Conservation (phyloP, 1,140 invertebrate species). For the Caenorhabditis tropicalis region DNA sequence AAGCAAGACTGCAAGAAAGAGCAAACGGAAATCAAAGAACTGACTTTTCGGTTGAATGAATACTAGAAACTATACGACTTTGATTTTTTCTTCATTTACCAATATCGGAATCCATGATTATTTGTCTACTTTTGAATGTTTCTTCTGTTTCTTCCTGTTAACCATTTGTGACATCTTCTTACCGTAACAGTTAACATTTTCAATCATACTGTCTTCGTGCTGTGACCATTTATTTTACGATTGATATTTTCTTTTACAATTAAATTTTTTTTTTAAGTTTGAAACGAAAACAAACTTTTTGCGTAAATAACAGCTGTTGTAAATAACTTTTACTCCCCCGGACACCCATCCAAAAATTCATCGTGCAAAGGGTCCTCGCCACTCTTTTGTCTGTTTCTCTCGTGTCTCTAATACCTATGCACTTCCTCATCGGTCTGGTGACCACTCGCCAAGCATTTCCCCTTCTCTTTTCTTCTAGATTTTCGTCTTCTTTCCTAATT, state of each 20-base stretch:
- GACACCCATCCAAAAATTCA: conserved; percentile 23
- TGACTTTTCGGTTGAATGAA: background rate
- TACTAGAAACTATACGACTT: background rate
- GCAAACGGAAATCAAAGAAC: background rate
- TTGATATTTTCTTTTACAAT: too few relatives aligned
- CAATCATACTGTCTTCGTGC: too few relatives aligned
- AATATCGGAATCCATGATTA: background rate
- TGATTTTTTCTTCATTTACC: background rate
- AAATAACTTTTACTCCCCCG: background rate
- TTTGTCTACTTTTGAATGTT: background rate
- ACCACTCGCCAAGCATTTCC: background rate
- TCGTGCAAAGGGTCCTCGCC: background rate
- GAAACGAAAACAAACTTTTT: too few relatives aligned
- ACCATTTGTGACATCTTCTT: too few relatives aligned
- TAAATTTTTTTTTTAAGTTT: too few relatives aligned
- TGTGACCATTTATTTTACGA: too few relatives aligned
- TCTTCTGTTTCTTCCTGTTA: too few relatives aligned
- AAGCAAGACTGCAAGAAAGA: background rate
- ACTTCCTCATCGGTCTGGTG: background rate
- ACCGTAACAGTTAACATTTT: too few relatives aligned
- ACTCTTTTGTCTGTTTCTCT: background rate
- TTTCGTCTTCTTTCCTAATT: background rate
- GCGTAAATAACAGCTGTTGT: background rate
- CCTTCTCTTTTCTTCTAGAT: background rate
- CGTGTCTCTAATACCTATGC: background rate